A percentile compares a stretch with the other conserved stretches of the same genome.
Evolutionary conservation across 2,888 invertebrate genomes (phyloP).

Genomic region (Parasteatoda lunata): DNA sequence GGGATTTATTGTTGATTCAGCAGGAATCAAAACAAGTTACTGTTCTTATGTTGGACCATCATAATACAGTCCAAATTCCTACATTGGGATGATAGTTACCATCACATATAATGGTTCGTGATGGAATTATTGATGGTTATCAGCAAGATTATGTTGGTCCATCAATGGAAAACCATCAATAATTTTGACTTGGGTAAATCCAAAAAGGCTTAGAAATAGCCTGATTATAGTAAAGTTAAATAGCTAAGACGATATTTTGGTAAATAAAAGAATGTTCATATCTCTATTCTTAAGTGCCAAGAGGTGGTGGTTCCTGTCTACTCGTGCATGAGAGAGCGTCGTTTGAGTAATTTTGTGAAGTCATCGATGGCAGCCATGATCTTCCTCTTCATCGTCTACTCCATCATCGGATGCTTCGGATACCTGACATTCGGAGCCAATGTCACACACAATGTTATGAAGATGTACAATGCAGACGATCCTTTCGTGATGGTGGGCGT

Average conservation of each 20-base stretch:
- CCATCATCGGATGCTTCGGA: constrained; percentile 77
- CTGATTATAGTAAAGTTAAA: not conserved
- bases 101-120: too few species aligned
- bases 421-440: constrained; percentile 79
- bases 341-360: constrained; percentile 76
- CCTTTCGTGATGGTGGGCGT: constrained; percentile 75
- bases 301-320: constrained; percentile 80
- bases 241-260: not conserved
- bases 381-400: constrained; percentile 76
- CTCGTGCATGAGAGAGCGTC: constrained; percentile 78
- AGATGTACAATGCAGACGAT: constrained; percentile 75
- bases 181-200: too few species aligned
- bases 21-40: too few species aligned
- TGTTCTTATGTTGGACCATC: not conserved
- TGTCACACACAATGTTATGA: constrained; percentile 78
- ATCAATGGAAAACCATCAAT: too few species aligned
- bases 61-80: too few species aligned
- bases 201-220: not conserved
- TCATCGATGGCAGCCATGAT: constrained; percentile 75
- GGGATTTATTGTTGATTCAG: too few species aligned
- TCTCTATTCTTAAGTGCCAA: constrained; percentile 76
- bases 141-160: too few species aligned
- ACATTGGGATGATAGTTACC: not conserved
- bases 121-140: too few species aligned
- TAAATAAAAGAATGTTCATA: not conserved